Base-by-base conservation (phyloP, 2,113 vertebrate genomes). In the Phrynosoma platyrhinos region DNA sequence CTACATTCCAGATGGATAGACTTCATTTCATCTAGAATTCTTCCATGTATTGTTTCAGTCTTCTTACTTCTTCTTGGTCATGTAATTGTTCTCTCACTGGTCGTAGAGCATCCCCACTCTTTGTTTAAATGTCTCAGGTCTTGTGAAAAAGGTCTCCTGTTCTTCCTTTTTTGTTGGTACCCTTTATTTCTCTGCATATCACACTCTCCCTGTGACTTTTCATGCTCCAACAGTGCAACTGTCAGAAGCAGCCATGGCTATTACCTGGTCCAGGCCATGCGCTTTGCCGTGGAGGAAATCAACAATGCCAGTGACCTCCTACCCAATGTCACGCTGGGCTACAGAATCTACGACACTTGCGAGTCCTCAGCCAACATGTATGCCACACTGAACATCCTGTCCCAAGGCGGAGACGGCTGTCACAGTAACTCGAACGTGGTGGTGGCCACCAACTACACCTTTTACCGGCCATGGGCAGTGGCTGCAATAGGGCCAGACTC, bases 261-360 rank as follows among this genome's bases (percentile, higher is more conserved):
- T 94, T 95, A 94, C 83, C 95, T 96, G 75, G 92, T 98, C 71
- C 98, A 97, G 85, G 90, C 98, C 83, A 97, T 98, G 97, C 96
- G 97, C 69, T 97, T 98, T 1, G 40, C 97, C 0, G 85, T 98
- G 1, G 96, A 98, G 84, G 96, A 98, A 92, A 98, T 98, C 75
- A 99, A 98, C 92, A 98, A 98, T 91, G 97, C 97, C 81, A 97
- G 95, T 0, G 0, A 36, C 2, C 95, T 98, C 2, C 96, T 98
- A 12, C 98, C 98, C 58, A 96, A 96, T 0, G n/a, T 98, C 62
- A 96, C 97, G 1, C 92, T 98, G n/a, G 98, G 98, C 64, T 98
- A 98, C 0, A 94, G 98, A 12, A 96, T 98, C 78, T 97, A 97
- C 0, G 97, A 98, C 25, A 92, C 95, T 76, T 98, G 98, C 92